Evolutionary conservation across 1,140 invertebrate species (phyloP), one percentile per base, ranked within the genome.

Genomic region (Cydia splendana): DNA sequence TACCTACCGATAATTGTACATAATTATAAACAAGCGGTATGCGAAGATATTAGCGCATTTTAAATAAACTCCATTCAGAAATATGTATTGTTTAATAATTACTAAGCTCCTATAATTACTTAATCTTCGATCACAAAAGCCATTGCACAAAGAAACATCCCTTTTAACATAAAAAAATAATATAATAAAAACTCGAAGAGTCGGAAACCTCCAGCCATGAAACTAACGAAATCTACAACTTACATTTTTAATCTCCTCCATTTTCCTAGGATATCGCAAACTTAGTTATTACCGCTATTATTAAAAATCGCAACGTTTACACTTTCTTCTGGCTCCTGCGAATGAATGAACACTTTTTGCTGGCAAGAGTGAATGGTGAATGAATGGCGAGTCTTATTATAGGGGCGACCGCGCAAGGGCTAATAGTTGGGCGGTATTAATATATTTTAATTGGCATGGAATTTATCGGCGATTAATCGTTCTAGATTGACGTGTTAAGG

Each of bases 221-320:
- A 24, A 62, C 18, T 62, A 12, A 24, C 57, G 15, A 0, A 18
- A 57, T 57, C 6, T n/a, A 62, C 7, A 42, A 71, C 67, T 71
- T 71, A 71, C 67, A 42, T 71, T 71, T 71, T 71, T 71, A 71
- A 71, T 42, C 24, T 71, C 67, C 0, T 71, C 67, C 67, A 71
- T 71, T 45, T 71, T 18, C 1, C 12, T 34, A 24, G 1, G 38
- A 71, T 4, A 71, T 71, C n/a, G n/a, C n/a, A 38, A 24, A 71
- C 18, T 71, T 4, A 13, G 6, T 42, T 20, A 18, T 57, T 57
- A 20, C 53, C 10, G 15, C 38, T n/a, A n/a, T n/a, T 65, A 65
- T 30, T 34, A 34, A 38, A 69, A 34, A 34, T 34, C 13, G 13
- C 30, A n/a, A n/a, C 13, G 30, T 28, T 30, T 30, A 38, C 15